A percentile compares a stretch with the other conserved stretches of the same genome.
Evolutionary conservation across 2,113 vertebrate species (phyloP).

Genomic region (Muscicapa adusta): DNA sequence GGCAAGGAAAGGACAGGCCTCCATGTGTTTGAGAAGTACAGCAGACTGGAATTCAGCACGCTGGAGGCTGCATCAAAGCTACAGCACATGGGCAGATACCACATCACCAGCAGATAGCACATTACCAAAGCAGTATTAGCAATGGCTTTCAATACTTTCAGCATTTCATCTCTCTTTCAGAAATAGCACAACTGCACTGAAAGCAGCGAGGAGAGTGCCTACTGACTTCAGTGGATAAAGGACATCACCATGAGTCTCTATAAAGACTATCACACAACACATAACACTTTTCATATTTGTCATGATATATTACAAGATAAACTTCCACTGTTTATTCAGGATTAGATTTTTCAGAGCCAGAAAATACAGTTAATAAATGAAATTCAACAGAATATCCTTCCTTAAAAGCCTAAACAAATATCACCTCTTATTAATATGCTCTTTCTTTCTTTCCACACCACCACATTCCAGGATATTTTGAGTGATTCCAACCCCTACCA

Average conservation of each 20-base stretch:
- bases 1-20: background rate
- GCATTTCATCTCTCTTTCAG: background rate
- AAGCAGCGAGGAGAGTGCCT: rapidly evolving
- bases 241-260: background rate
- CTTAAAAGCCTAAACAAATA: background rate
- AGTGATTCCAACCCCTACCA: background rate
- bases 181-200: background rate
- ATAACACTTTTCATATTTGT: background rate
- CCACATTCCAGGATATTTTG: background rate
- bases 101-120: background rate
- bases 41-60: background rate
- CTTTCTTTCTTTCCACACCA: background rate
- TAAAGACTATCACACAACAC: background rate
- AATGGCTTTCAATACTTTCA: background rate
- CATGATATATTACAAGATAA: background rate
- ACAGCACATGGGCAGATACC: background rate
- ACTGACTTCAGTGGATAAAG: background rate
- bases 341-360: slow-evolving; percentile 1
- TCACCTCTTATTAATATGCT: background rate
- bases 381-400: background rate
- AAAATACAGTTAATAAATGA: background rate
- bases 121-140: background rate
- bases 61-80: background rate
- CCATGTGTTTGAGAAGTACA: background rate
- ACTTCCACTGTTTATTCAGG: background rate